Base-by-base conservation (phyloP, 2,113 vertebrate species). In the Heloderma charlesbogerti region DNA sequence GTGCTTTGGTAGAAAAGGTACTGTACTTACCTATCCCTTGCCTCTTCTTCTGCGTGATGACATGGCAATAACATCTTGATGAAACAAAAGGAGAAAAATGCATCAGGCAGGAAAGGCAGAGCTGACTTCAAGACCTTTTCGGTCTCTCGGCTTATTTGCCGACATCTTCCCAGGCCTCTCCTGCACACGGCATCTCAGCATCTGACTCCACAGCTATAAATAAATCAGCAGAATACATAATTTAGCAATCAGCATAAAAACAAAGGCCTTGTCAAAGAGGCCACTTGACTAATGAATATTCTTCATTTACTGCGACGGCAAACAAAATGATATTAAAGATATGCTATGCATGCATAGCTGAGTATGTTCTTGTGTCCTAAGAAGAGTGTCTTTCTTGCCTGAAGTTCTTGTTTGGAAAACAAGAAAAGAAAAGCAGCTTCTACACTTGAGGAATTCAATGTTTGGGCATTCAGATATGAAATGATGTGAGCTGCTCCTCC, bases 171-270 rank as follows among this genome's bases (percentile, higher is more conserved):
- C 75, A 87, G 29, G 63, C 9, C 29, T 91, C 51, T 86, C 40
- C 60, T 12, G 2, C 22, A 51, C 7, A 25, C 31, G 48, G 60
- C 88, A n/a, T 90, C 89, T 93, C 71, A 51, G 27, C 25, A 91
- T 94, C 88, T 80, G 57, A 90, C 25, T 91, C 54, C 40, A 93
- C 45, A 74, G 66, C 77, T 89, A 85, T 85, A 89, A 89, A 90
- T 84, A 90, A 92, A 87, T 80, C 91, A 54, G 43, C 89, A 51
- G 86, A 90, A 91, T 87, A 77, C 6, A n/a, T 94, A 27, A 89
- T 87, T 20, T 75, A 90, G 57, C 77, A 40, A 94, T 3, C 74
- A 31, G 15, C 86, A 86, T 37, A 81, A 93, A 94, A 90, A 74
- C 22, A 90, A 91, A 93, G 12, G 15, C 91, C 45, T 74, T 80